These are phyloP conservation scores for Bombyx mandarina DNA, from an alignment of 1,140 invertebrate species.

Conservation along the genomic window DNA sequence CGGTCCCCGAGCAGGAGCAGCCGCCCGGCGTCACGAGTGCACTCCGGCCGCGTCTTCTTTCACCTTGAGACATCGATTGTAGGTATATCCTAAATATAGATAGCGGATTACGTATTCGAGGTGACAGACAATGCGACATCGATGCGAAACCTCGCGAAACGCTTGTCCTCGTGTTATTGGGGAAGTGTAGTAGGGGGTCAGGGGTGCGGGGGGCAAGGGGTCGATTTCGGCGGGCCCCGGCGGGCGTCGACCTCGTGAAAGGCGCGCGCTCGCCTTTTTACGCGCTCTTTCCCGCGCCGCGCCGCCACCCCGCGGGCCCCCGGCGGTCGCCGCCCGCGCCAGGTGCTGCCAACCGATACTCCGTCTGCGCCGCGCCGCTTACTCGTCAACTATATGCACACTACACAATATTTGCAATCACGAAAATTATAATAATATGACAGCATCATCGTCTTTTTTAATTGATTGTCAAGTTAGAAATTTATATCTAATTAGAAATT, in stretches of 20 bases:
- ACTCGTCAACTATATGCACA: constrained; percentile 1
- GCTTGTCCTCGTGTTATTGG: constrained; percentile 15
- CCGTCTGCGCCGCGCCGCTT: constrained; percentile 50
- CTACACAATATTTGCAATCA: neutral
- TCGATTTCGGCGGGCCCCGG: constrained; percentile 50
- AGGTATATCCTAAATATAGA: constrained; percentile 35
- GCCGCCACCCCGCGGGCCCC: constrained; percentile 59
- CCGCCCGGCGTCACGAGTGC: constrained; percentile 8
- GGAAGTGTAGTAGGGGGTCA: constrained; percentile 23
- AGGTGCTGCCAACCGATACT: constrained; percentile 48
- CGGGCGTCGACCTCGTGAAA: constrained; percentile 63
- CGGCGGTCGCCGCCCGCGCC: constrained; percentile 63
- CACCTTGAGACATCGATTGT: constrained; percentile 26
- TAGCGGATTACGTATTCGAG: constrained; percentile 25
- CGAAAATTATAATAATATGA: neutral
- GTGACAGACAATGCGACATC: constrained; percentile 24
- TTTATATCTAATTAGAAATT: no score
- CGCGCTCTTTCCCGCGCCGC: constrained; percentile 58
- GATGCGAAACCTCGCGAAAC: neutral
- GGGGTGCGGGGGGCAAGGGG: constrained; percentile 32
- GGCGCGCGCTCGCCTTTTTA: constrained; percentile 64
- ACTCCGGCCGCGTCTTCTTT: constrained; percentile 3
- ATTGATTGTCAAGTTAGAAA: neutral
- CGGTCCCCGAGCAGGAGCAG: constrained; percentile 11
- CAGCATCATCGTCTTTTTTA: neutral